Evolutionary conservation across 1,140 invertebrate genomes (phyloP), one percentile per base, ranked within the genome.

Genomic region (Hylaeus volcanicus): DNA sequence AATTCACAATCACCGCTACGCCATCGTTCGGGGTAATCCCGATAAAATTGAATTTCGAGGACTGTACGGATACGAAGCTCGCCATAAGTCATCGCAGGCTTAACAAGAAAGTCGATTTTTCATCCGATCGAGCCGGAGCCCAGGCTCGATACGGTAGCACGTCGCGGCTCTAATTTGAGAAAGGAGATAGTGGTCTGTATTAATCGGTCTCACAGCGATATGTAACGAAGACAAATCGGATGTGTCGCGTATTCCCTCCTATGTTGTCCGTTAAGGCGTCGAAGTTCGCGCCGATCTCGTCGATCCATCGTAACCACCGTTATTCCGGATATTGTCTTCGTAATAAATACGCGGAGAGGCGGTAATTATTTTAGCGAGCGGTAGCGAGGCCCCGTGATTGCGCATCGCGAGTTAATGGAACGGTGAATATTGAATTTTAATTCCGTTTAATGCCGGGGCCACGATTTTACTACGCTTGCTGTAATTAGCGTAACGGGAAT

Each of bases 401-500:
- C n/a, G 26, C 61, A 15, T 55, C 43, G 37, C 41, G 26, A 11
- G 39, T n/a, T 56, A 26, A 71, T 72, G 69, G 58, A 77, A 77
- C 73, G 39, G 45, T 5, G 75, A 51, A 81, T n/a, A 77, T 81
- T 70, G 58, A 81, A 76, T 76, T 63, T 79, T 81, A 81, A 68
- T 81, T 77, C 41, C 66, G 41, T 68, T 69, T 81, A 81, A 70
- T 74, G 12, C 48, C 58, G 3, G 37, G 39, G 37, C 66, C 48
- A 60, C 61, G 37, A 72, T 65, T 78, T 81, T 56, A 55, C 73
- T 41, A 37, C 37, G 39, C n/a, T 43, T 41, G 37, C 15, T 41
- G 45, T 68, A 68, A 82, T 82, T 82, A 79, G 69, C 63, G 15
- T 82, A 79, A 82, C 81, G 70, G 81, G 68, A 80, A 45, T 60